phyloP scores from a whole-genome alignment of 2,113 vertebrate genomes.

The Leptobrachium leishanense region DNA sequence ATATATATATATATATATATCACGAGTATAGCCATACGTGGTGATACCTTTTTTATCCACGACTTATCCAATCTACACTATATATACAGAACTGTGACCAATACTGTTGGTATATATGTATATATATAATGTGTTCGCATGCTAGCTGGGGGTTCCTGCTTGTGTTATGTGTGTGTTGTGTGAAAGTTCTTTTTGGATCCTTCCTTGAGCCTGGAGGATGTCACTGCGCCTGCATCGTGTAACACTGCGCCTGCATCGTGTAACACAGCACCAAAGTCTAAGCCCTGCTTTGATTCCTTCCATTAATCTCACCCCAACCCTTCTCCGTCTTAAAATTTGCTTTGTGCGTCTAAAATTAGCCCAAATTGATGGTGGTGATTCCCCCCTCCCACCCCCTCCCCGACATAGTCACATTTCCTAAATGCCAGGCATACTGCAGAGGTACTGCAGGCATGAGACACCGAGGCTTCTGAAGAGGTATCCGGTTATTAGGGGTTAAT shows the following conservation, averaged over 20 bases:
- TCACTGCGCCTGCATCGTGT: background rate
- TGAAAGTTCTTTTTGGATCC: constrained; percentile 16
- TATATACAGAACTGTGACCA: too few species aligned
- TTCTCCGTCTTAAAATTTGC: background rate
- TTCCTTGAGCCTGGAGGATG: background rate
- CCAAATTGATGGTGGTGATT: constrained; percentile 4
- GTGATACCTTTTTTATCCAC: too few species aligned
- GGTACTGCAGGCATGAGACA: constrained; percentile 17
- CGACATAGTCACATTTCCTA: background rate
- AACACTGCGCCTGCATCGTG: too few species aligned
- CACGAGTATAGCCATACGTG: too few species aligned
- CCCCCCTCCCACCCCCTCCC: background rate
- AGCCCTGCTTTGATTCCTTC: background rate
- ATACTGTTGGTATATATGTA: too few species aligned
- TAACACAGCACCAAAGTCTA: background rate
- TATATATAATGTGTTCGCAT: too few species aligned
- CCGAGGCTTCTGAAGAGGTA: background rate
- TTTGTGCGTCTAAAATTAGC: constrained; percentile 24
- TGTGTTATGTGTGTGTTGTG: background rate
- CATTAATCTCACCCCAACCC: background rate
- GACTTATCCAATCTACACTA: too few species aligned
- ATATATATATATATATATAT: too few species aligned
- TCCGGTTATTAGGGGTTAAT: background rate
- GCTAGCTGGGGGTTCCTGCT: too few species aligned
- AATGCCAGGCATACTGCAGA: constrained; percentile 33